Evolutionary conservation across 2,888 invertebrate genomes (phyloP).

Genomic region (Chrysodeixis includens): DNA sequence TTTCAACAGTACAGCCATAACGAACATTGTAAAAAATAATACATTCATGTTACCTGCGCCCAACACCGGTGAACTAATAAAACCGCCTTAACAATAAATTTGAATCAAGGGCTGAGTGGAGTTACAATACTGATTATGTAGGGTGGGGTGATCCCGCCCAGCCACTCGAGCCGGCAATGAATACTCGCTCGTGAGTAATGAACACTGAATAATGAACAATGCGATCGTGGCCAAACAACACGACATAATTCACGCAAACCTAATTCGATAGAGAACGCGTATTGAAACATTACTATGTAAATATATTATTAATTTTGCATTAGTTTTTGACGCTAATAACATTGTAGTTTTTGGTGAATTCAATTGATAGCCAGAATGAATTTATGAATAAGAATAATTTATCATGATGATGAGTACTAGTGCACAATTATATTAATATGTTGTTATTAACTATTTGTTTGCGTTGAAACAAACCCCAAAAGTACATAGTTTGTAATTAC

Average conservation of each 20-base stretch:
- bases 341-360: conserved; percentile 6
- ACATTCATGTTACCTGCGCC: conserved; percentile 2
- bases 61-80: conserved; percentile 19
- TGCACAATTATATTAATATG: neutral
- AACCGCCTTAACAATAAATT: conserved; percentile 32
- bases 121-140: conserved; percentile 45
- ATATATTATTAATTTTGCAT: conserved; percentile 28
- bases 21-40: conserved; percentile 5
- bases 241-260: conserved; percentile 58
- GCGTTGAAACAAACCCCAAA: too few species aligned
- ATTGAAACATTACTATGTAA: conserved; percentile 47
- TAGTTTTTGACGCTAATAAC: conserved; percentile 42
- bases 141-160: conserved; percentile 30
- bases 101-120: conserved; percentile 33
- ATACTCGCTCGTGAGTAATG: conserved; percentile 57
- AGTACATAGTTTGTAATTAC: too few species aligned
- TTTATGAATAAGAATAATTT: conserved; percentile 26
- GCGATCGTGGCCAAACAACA: conserved; percentile 56
- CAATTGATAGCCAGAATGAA: conserved; percentile 23
- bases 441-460: neutral
- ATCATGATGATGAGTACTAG: conserved; percentile 19
- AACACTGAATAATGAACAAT: conserved; percentile 62
- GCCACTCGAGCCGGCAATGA: conserved; percentile 49
- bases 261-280: conserved; percentile 50
- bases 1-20: neutral